Percentiles rank a stretch among this genome's conserved stretches.
Evolutionary conservation across 2,888 invertebrate species (phyloP).

Genomic region (Nemotelus nigrinus): DNA sequence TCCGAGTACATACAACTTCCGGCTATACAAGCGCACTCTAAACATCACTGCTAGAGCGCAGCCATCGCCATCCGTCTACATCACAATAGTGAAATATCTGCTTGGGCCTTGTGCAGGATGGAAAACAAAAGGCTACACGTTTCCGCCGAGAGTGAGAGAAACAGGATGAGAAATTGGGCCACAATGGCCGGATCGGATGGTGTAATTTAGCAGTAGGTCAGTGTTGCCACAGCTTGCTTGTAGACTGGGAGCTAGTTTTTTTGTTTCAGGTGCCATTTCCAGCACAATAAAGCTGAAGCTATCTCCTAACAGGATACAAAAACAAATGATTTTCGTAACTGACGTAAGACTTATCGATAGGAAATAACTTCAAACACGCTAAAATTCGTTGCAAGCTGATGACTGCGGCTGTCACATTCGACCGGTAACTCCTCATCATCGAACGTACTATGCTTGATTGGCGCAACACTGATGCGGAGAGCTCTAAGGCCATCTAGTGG

Average conservation of each 20-base stretch:
- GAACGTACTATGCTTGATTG: too few relatives aligned
- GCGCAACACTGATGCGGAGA: too few relatives aligned
- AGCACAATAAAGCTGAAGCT: too few relatives aligned
- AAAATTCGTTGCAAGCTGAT: too few relatives aligned
- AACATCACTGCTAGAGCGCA: constrained; percentile 21
- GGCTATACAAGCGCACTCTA: constrained; percentile 41
- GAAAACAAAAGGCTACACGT: constrained; percentile 34
- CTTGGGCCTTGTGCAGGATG: constrained; percentile 11
- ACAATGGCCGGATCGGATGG: constrained; percentile 18
- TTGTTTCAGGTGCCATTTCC: too few relatives aligned
- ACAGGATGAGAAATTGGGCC: constrained; percentile 25
- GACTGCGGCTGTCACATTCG: too few relatives aligned
- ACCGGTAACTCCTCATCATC: too few relatives aligned
- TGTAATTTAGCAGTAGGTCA: constrained; percentile 45
- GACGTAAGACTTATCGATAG: too few relatives aligned
- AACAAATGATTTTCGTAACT: too few relatives aligned
- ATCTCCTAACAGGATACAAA: too few relatives aligned
- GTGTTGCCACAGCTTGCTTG: constrained; percentile 14
- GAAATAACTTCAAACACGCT: too few relatives aligned
- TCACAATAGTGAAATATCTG: constrained; percentile 20
- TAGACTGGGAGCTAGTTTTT: background rate
- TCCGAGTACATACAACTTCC: constrained; percentile 42
- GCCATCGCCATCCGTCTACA: constrained; percentile 34
- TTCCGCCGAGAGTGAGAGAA: constrained; percentile 35
- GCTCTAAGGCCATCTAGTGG: background rate